Evolutionary conservation across 2,888 invertebrate species (phyloP).

Genomic region (Physocephala rufipes): DNA sequence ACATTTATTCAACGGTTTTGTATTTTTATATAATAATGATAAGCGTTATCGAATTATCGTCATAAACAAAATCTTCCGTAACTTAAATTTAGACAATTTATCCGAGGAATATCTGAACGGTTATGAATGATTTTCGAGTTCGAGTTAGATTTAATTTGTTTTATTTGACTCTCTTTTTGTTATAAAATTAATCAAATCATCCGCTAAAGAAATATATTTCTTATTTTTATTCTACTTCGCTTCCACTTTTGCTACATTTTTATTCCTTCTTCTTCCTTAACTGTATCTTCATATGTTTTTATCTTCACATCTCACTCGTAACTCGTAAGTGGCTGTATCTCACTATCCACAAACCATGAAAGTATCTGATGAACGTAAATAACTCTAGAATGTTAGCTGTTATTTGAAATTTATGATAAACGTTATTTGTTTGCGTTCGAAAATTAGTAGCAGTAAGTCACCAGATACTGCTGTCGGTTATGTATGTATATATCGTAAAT

Average conservation of each 20-base stretch:
- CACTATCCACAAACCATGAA: neutral
- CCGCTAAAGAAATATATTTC: neutral
- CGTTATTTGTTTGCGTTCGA: constrained; percentile 20
- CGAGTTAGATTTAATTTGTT: neutral
- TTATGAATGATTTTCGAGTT: too few species aligned
- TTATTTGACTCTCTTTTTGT: neutral
- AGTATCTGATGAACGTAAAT: too few species aligned
- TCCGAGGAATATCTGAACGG: too few species aligned
- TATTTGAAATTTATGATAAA: constrained; percentile 21
- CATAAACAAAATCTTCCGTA: too few species aligned
- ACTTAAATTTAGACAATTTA: too few species aligned
- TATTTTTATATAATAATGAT: too few species aligned
- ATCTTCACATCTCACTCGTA: too few species aligned
- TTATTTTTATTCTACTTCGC: neutral
- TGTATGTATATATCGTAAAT: too few species aligned
- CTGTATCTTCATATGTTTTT: neutral
- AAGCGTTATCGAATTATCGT: too few species aligned
- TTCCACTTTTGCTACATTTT: neutral
- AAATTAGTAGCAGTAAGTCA: constrained; percentile 22
- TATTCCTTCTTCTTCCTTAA: neutral
- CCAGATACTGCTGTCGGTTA: too few species aligned
- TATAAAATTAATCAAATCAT: too few species aligned
- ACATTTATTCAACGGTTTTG: too few species aligned
- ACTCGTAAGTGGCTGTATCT: neutral
- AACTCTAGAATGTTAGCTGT: constrained; percentile 2